A percentile compares a stretch with the other conserved stretches of the same genome.
Conservation (phyloP, 2,797 vertebrate species). For the Gouania willdenowi region DNA sequence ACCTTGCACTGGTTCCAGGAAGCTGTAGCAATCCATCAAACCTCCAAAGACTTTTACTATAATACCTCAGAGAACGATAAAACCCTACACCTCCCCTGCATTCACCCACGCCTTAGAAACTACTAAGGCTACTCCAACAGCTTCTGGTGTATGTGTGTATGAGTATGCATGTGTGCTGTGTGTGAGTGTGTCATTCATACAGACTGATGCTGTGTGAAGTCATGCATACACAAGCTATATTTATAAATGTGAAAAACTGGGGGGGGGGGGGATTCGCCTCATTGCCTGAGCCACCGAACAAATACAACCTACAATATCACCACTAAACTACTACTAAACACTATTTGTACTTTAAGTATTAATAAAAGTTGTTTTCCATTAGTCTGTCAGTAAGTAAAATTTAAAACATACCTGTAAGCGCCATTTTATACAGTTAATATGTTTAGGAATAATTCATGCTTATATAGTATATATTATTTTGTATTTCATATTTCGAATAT, state of each 20-base stretch:
- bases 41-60: constrained; percentile 37
- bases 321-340: too few relatives aligned
- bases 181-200: too few relatives aligned
- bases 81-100: constrained; percentile 51
- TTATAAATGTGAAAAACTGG: constrained; percentile 35
- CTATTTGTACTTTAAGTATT: too few relatives aligned
- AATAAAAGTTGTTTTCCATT: too few relatives aligned
- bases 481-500: too few relatives aligned
- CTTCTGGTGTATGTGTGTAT: constrained; percentile 27
- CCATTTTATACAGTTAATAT: too few relatives aligned
- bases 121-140: constrained; percentile 30
- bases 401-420: too few relatives aligned
- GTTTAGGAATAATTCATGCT: too few relatives aligned
- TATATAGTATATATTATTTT: too few relatives aligned
- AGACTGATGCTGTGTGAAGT: constrained; percentile 31
- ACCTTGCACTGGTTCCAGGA: constrained; percentile 49
- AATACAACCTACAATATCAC: too few relatives aligned
- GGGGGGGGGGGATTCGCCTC: constrained; percentile 59
- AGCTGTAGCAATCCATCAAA: constrained; percentile 61
- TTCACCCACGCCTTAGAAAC: constrained; percentile 42
- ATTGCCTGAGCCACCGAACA: constrained; percentile 57
- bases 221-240: constrained; percentile 41
- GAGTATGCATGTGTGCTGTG: constrained; percentile 12
- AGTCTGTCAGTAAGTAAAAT: too few relatives aligned
- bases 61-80: constrained; percentile 50